phyloP scores from a whole-genome alignment of 2,797 vertebrate species.

The Selene dorsalis region DNA sequence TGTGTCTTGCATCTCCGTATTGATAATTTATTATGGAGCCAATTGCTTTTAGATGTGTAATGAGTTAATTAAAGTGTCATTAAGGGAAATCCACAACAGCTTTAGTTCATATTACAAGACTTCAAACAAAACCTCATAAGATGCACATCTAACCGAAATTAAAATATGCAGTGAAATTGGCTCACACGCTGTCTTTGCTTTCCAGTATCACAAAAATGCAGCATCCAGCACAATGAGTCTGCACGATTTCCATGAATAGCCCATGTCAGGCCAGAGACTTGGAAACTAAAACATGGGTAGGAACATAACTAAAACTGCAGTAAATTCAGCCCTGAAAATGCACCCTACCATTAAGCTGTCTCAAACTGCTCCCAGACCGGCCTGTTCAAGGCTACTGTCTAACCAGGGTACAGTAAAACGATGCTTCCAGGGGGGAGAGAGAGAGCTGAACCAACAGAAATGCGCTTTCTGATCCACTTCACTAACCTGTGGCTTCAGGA shows the following conservation, averaged over 20 bases:
- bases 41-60: neutral
- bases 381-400: neutral
- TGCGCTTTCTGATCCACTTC: neutral
- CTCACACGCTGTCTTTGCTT: neutral
- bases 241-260: conserved; percentile 11
- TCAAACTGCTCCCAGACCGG: conserved; percentile 50
- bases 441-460: neutral
- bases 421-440: neutral
- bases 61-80: no score
- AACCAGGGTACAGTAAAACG: neutral
- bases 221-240: neutral
- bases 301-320: conserved; percentile 19
- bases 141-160: neutral
- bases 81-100: neutral
- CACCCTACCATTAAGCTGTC: conserved; percentile 67
- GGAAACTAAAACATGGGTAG: conserved; percentile 18
- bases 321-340: conserved; percentile 41
- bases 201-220: neutral
- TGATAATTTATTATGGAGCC: neutral
- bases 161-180: neutral
- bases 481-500: conserved; percentile 11
- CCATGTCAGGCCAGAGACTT: conserved; percentile 3
- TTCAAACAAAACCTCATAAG: no score
- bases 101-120: neutral
- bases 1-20: neutral